Evolutionary conservation across 2,113 vertebrate genomes (phyloP), one percentile per base, ranked within the genome.

Genomic region (Orcinus orca): DNA sequence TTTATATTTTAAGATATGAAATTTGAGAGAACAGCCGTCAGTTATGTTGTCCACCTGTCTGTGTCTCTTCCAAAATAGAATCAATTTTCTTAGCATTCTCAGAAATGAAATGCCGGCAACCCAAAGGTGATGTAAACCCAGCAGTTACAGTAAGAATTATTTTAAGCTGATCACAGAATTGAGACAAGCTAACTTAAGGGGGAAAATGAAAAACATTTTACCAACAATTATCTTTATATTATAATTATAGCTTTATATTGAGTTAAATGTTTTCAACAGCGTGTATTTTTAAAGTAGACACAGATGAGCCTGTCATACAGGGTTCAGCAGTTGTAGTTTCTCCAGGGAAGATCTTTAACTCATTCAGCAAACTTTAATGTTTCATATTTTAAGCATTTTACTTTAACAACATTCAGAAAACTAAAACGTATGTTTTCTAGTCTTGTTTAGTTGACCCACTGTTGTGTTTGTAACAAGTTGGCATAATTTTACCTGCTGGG

Each of bases 31-130:
- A 38, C 21, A 65, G 23, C n/a, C 83, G 0, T 50, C 36, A 76
- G 5, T 29, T 63, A 23, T 5, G 3, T 87, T 71, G 12, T 74
- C 9, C 92, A 26, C 50, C 77, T 88, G 80, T 97, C 8, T 55
- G 4, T 88, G 23, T 71, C 25, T 82, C 26, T 95, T 73, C 58
- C 31, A 71, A 90, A 89, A 70, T 63, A 44, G 23, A 89, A 80
- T 41, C n/a, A 55, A 0, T 85, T 81, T 95, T 96, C 60, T 93
- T 96, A 41, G 23, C 44, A 88, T 41, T 44, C 17, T 55, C 82
- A 79, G 62, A 95, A 82, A 71, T 73, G 25, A 91, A 95, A 77
- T 87, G 44, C 44, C 53, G 77, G 21, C 68, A 95, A 65, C 44
- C 31, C 12, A 82, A 88, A 88, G 47, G 21, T 73, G 15, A n/a